Evolutionary conservation across 2,113 vertebrate species (phyloP).

Genomic region (Ursus arctos): DNA sequence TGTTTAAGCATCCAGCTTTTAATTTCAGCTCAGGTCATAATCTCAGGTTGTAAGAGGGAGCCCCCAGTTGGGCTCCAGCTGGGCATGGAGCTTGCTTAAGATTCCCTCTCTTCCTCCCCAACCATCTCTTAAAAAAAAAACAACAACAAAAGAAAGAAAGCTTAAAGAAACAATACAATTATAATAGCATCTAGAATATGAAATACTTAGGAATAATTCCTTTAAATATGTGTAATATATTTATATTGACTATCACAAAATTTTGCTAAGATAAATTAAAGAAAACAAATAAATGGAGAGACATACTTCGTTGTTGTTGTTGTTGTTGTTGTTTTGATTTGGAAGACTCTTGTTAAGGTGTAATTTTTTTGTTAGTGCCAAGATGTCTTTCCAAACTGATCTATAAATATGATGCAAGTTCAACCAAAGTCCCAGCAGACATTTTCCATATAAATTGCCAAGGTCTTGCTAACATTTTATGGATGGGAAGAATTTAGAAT

Average conservation of each 20-base stretch:
- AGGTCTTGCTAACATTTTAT: not conserved
- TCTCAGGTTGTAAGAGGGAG: not conserved
- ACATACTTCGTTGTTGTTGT: too few relatives aligned
- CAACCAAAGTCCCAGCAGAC: not conserved
- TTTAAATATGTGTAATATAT: conserved; percentile 33
- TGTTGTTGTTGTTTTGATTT: not conserved
- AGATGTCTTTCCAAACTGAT: not conserved
- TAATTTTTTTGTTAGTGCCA: not conserved
- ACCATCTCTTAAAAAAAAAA: not conserved
- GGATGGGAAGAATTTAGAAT: not conserved
- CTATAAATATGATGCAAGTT: not conserved
- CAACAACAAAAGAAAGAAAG: not conserved
- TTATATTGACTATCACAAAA: conserved; percentile 8
- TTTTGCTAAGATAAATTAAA: not conserved
- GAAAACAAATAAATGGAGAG: not conserved
- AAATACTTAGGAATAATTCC: not conserved
- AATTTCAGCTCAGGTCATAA: not conserved
- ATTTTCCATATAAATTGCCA: not conserved
- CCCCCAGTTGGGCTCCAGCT: not conserved
- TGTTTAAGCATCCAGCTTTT: not conserved
- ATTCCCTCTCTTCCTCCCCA: not conserved
- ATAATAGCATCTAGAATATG: not conserved
- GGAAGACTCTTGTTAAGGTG: not conserved
- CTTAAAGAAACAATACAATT: not conserved
- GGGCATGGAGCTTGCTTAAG: not conserved